A percentile compares a stretch with the other conserved stretches of the same genome.
phyloP scores from a whole-genome alignment of 1,140 invertebrate species.

The Anastatus disparis region DNA sequence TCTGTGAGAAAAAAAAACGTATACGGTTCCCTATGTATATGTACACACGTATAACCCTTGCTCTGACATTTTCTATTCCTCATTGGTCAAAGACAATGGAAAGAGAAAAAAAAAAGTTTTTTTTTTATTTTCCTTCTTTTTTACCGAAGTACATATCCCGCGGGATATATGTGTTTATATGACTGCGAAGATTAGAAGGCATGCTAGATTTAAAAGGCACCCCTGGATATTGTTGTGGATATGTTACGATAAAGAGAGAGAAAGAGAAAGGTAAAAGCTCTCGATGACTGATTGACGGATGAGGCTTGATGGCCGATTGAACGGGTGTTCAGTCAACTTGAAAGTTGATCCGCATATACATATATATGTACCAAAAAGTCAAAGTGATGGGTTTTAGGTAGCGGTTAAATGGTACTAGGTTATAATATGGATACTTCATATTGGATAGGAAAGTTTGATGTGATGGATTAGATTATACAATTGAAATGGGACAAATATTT shows the following conservation, averaged over 20 bases:
- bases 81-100: slow-evolving; percentile 39
- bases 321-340: not conserved
- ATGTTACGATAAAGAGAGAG: no score
- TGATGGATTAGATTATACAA: no score
- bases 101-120: not conserved
- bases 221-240: not conserved
- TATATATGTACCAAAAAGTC: no score
- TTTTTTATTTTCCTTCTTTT: not conserved
- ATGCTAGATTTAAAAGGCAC: not conserved
- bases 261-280: no score
- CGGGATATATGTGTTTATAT: not conserved
- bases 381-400: no score
- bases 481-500: no score
- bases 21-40: no score
- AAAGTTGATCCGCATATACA: no score
- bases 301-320: not conserved
- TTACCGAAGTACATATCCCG: not conserved
- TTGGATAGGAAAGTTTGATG: no score
- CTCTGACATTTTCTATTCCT: slow-evolving; percentile 8
- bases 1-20: slow-evolving; percentile 60
- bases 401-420: no score
- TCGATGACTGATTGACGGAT: slow-evolving; percentile 16
- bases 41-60: not conserved
- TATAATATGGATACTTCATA: no score
- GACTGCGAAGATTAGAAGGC: not conserved